Conservation (phyloP, 1,140 invertebrate genomes). For the Calliopsis andreniformis region DNA sequence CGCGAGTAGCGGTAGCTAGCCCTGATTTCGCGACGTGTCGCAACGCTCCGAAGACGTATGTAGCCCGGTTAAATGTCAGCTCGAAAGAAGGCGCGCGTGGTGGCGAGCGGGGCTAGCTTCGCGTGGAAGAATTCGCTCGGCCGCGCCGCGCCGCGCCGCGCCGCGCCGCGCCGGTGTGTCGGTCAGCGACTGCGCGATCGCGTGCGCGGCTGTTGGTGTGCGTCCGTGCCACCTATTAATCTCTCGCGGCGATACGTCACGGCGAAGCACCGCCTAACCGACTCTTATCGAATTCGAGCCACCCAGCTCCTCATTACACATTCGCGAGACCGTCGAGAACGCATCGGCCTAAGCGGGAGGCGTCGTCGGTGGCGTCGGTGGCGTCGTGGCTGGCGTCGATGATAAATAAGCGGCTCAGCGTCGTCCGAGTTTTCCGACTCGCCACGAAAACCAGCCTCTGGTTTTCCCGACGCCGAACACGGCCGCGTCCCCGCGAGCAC, state of each 20-base stretch:
- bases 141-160: slow-evolving; percentile 8
- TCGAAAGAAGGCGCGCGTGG: slow-evolving; percentile 13
- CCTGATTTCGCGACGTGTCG: slow-evolving; percentile 7
- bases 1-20: too few species aligned
- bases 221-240: slow-evolving; percentile 52
- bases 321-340: slow-evolving; percentile 43
- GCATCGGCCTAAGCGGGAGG: slow-evolving; percentile 49
- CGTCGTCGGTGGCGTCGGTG: too few species aligned
- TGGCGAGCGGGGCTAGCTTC: slow-evolving; percentile 27
- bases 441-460: not conserved
- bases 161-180: not conserved
- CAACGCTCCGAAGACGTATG: not conserved
- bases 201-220: slow-evolving; percentile 38
- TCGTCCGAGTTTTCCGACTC: slow-evolving; percentile 14
- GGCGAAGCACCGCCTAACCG: slow-evolving; percentile 43
- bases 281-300: slow-evolving; percentile 61
- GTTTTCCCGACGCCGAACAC: not conserved
- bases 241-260: slow-evolving; percentile 54
- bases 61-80: slow-evolving; percentile 1
- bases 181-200: slow-evolving; percentile 24
- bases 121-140: slow-evolving; percentile 57
- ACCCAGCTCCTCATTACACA: slow-evolving; percentile 52
- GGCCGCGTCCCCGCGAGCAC: not conserved
- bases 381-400: too few species aligned
- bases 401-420: slow-evolving; percentile 48